These are phyloP conservation scores for Limnephilus lunatus DNA, from an alignment of 2,888 invertebrate genomes.

Conservation along the genomic window DNA sequence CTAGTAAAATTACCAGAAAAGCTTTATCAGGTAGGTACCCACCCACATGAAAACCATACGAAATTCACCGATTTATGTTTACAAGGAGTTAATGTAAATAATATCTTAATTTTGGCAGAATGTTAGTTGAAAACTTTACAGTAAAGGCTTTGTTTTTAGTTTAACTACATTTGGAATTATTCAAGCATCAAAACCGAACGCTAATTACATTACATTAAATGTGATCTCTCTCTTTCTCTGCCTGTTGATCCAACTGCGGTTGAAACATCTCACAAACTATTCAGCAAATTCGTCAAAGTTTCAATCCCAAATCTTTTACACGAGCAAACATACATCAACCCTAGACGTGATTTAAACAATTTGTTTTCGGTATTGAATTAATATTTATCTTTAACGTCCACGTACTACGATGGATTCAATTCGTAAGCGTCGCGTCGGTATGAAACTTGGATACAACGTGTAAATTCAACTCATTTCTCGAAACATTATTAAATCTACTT, in stretches of 20 bases:
- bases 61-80: background rate
- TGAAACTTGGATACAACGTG: background rate
- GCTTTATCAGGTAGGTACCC: background rate
- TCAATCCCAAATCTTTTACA: background rate
- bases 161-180: background rate
- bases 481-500: slow-evolving; percentile 27
- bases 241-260: background rate
- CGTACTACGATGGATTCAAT: background rate
- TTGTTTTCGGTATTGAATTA: background rate
- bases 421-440: background rate
- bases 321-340: background rate
- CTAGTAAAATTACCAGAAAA: background rate
- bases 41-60: background rate
- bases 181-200: background rate
- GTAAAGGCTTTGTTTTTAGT: background rate
- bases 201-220: background rate
- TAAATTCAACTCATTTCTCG: slow-evolving; percentile 16
- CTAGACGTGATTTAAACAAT: background rate
- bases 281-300: background rate
- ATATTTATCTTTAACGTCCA: background rate
- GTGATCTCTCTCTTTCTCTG: background rate
- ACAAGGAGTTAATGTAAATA: background rate
- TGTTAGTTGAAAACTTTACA: background rate
- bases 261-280: background rate
- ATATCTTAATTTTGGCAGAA: background rate